Evolutionary conservation across 2,113 vertebrate genomes (phyloP), one percentile per base, ranked within the genome.

Genomic region (Nothoprocta pentlandii): DNA sequence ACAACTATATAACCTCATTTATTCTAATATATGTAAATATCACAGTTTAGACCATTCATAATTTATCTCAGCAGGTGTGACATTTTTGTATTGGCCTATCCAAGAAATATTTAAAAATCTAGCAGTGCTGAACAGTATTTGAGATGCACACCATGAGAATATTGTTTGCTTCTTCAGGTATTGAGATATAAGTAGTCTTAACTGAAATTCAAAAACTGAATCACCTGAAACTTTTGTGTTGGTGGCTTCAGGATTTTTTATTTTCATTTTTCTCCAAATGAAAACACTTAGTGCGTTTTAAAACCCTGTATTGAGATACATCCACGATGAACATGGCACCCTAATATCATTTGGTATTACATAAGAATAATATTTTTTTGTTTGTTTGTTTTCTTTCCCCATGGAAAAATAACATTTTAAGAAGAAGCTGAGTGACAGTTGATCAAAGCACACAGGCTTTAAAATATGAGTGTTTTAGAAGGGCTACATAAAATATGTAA

Each of bases 221-320:
- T 3, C 80, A 39, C 70, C 12, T 12, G 4, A 3, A 56, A 5
- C 1, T 32, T 69, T n/a, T 59, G 11, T 76, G 32, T 64, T 0
- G 32, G 54, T 62, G 61, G 46, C 21, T 70, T 71, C 21, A 44
- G 67, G 25, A 80, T 11, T 12, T 74, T 67, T 16, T 11, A 10
- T 74, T 85, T 51, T 3, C 16, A 10, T 78, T 90, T 46, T 70
- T 7, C 3, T 64, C 42, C n/a, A 22, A 54, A 59, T 11, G 68
- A 42, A 22, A 42, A 22, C 5, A 20, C 6, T 44, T 61, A 41
- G 64, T 64, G 14, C 47, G 25, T 76, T 67, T 75, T 28, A 83
- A 78, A 34, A 5, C 34, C 53, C 56, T 58, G 49, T 3, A 7
- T 86, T 56, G 4, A 66, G n/a, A 7, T 56, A 9, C 12, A 69